Conservation (phyloP, 2,113 vertebrate species). For the Macaca nemestrina region DNA sequence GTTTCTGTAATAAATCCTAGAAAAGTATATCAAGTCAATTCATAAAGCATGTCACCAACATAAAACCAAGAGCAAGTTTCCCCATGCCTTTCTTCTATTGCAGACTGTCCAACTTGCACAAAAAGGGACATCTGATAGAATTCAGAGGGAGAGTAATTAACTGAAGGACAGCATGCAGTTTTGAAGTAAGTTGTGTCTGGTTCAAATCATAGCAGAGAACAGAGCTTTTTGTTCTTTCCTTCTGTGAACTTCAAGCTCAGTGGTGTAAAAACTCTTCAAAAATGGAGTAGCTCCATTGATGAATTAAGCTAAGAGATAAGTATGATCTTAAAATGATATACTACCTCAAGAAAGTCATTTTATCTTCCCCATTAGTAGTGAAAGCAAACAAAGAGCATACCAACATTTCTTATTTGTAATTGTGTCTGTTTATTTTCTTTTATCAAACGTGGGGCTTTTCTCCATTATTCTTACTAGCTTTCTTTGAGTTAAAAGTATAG, state of each 20-base stretch:
- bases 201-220: conserved; percentile 68
- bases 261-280: conserved; percentile 62
- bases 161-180: conserved; percentile 42
- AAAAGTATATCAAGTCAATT: conserved; percentile 40
- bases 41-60: background rate
- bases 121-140: conserved; percentile 51
- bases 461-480: conserved; percentile 53
- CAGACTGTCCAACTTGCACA: conserved; percentile 17
- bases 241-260: conserved; percentile 35
- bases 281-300: conserved; percentile 21
- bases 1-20: conserved; percentile 7
- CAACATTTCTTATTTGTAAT: conserved; percentile 46
- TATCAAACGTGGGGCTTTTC: conserved; percentile 40
- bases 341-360: conserved; percentile 17
- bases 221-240: conserved; percentile 61
- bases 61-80: background rate
- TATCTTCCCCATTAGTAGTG: conserved; percentile 47
- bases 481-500: conserved; percentile 53
- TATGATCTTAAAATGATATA: conserved; percentile 62
- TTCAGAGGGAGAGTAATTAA: conserved; percentile 47
- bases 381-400: conserved; percentile 53
- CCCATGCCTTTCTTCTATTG: background rate
- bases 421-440: conserved; percentile 50
- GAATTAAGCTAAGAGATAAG: conserved; percentile 56
- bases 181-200: conserved; percentile 62